phyloP scores from a whole-genome alignment of 2,113 vertebrate species.

The Capreolus pygargus region DNA sequence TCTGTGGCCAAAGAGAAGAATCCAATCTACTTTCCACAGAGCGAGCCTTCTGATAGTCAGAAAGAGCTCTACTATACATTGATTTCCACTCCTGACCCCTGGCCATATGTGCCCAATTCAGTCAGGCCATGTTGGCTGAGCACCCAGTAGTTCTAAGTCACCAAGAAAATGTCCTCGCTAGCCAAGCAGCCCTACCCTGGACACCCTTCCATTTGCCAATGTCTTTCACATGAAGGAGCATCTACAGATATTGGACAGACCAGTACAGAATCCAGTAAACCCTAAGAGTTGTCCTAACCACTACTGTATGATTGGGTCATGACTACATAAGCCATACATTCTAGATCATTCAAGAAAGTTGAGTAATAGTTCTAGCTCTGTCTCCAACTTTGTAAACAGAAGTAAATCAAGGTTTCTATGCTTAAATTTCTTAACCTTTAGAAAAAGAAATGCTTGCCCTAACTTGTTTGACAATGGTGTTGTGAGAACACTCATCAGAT shows the following conservation, averaged over 20 bases:
- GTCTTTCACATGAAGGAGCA: neutral
- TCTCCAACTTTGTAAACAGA: neutral
- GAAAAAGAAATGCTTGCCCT: neutral
- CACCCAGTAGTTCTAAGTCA: neutral
- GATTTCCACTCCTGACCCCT: neutral
- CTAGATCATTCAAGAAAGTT: neutral
- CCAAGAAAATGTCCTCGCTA: neutral
- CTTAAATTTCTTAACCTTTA: conserved; percentile 30
- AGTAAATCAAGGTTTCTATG: neutral
- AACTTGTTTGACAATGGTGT: conserved; percentile 19
- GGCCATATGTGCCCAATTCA: fast-evolving
- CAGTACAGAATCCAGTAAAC: neutral
- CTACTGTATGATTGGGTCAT: neutral
- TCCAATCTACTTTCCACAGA: neutral
- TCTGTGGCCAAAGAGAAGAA: neutral
- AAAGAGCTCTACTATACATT: neutral
- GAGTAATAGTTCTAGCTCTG: neutral
- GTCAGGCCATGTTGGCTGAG: fast-evolving
- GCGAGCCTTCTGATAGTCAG: neutral
- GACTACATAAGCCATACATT: neutral
- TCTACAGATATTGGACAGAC: neutral
- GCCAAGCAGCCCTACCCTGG: neutral
- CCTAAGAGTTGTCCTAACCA: neutral
- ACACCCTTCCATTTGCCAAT: neutral
- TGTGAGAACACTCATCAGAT: conserved; percentile 30